These are phyloP conservation scores for Oreochromis grahami DNA, from an alignment of 2,797 vertebrate genomes.

Conservation along the genomic window DNA sequence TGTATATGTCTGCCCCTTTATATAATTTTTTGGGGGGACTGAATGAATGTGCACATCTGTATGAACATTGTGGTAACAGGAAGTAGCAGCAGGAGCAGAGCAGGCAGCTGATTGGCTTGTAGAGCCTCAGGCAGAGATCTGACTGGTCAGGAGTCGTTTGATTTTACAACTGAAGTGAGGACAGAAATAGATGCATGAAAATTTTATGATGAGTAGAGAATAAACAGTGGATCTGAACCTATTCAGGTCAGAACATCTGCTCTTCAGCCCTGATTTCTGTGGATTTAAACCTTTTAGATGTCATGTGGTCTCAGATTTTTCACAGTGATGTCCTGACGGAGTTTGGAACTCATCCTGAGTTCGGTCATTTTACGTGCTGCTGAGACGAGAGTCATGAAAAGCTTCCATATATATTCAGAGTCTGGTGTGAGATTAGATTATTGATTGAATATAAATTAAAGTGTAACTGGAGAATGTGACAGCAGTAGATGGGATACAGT, in stretches of 20 bases:
- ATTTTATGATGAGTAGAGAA: neutral
- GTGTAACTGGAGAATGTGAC: neutral
- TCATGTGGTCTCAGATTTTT: neutral
- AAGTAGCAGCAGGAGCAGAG: neutral
- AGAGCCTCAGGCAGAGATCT: neutral
- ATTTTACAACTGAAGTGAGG: neutral
- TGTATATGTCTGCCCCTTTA: neutral
- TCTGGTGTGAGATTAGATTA: neutral
- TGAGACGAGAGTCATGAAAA: neutral
- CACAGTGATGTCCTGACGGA: neutral
- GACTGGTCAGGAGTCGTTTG: neutral
- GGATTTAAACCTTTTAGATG: neutral
- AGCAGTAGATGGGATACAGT: neutral
- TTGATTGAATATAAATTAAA: neutral
- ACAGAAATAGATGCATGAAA: neutral
- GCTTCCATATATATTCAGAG: neutral
- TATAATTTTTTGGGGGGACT: neutral
- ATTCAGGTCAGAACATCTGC: neutral
- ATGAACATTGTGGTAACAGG: neutral
- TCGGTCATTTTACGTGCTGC: neutral
- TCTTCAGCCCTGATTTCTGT: neutral
- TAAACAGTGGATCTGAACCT: neutral
- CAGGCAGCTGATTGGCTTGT: neutral
- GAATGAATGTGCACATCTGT: neutral
- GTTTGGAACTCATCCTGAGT: neutral